Percentiles rank a stretch among this genome's conserved stretches.
phyloP scores from a whole-genome alignment of 1,140 invertebrate genomes.

The Atta texana region DNA sequence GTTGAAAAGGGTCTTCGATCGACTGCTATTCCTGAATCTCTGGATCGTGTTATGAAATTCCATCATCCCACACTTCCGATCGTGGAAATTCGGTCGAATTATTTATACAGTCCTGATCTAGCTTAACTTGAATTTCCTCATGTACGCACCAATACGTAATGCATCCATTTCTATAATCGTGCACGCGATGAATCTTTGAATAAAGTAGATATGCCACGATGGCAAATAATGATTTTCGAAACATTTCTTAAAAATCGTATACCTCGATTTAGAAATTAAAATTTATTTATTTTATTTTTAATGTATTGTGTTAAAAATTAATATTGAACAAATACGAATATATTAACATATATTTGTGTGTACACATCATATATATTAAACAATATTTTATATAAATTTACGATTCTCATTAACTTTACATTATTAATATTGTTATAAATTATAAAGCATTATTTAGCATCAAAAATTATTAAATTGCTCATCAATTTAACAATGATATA shows the following conservation, averaged over 20 bases:
- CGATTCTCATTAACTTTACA: no score
- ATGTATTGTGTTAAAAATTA: neutral
- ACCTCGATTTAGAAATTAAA: neutral
- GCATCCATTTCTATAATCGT: constrained; percentile 16
- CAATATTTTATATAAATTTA: no score
- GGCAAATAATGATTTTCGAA: constrained; percentile 14
- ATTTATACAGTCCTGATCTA: constrained; percentile 50
- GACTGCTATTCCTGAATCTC: constrained; percentile 58
- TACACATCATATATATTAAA: no score
- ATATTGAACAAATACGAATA: neutral
- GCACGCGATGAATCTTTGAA: neutral
- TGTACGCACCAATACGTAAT: neutral
- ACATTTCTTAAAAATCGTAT: neutral
- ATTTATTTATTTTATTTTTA: neutral
- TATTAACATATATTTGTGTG: neutral
- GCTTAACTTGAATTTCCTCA: constrained; percentile 34
- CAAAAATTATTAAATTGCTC: no score
- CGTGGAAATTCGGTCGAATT: constrained; percentile 29
- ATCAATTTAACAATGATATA: no score
- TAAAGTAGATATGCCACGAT: neutral
- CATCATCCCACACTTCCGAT: constrained; percentile 38
- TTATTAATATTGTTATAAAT: no score
- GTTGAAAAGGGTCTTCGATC: constrained; percentile 56
- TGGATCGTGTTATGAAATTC: constrained; percentile 54
- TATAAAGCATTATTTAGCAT: no score